Evolutionary conservation across 2,888 invertebrate genomes (phyloP), one percentile per base, ranked within the genome.

Genomic region (Mesoligia furuncula): DNA sequence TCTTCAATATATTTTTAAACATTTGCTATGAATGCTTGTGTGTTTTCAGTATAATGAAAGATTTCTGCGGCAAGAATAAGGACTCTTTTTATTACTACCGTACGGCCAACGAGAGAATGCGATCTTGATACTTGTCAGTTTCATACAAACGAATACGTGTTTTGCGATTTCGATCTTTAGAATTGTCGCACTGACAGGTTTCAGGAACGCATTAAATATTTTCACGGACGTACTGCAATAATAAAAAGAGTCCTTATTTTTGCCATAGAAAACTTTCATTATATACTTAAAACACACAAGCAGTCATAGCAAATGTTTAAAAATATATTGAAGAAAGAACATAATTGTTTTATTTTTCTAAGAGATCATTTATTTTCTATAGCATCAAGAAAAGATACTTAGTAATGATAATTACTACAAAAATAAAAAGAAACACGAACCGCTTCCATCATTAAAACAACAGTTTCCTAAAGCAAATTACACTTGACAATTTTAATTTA

Each of bases 401-500:
- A 2, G 4, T 15, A 51, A 57, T 13, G 11, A 48, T 15, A n/a
- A 31, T 59, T n/a, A 48, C 31, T 54, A 31, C 0, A 31, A 61
- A 4, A 27, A 66, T 11, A 79, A 6, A 73, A 77, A 74, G 8
- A 74, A 80, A 51, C 20, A 72, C 15, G 27, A 48, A 64, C 17
- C 17, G 0, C 13, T 36, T 13, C 45, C 48, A 65, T 80, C 61
- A 68, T 80, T 77, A 76, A 31, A 61, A 73, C 75, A 80, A 65
- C 36, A 65, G 13, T 39, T 62, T 72, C 24, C 71, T 51, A 61
- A 79, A 81, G 27, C 54, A 76, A 80, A 73, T 77, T 74, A 73
- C 65, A 65, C 69, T 80, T 57, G 75, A 66, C 54, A 20, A 75
- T 62, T 85, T 83, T 80, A 87, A 83, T 87, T 85, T 61, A 61